Evolutionary conservation across 2,888 invertebrate species (phyloP), one percentile per base, ranked within the genome.

Genomic region (Acleris sparsana): DNA sequence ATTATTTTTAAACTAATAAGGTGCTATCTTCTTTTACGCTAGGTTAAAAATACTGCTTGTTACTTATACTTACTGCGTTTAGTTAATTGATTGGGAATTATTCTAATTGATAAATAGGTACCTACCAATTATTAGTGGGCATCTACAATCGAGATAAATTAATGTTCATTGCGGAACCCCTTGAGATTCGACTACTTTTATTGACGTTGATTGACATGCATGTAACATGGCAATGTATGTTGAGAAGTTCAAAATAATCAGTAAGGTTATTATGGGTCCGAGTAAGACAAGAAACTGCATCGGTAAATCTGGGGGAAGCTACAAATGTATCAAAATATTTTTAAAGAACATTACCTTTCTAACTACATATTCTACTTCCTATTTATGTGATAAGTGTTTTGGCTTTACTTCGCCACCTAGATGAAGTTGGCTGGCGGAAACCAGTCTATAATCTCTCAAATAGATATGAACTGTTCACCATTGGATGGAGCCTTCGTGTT

Each of bases 141-240:
- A 60, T 70, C 67, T 69, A 58, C 63, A 75, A 83, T 84, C 80
- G 79, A 73, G 72, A 75, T 74, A 76, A 81, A 85, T 86, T 80
- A 81, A 77, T 80, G 72, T 83, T 78, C 75, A 83, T 80, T 81
- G 76, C 57, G 44, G 57, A 39, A 16, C 25, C 57, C 39, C 44
- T 33, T 58, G 6, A 63, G 13, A 25, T 58, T 25, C 33, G 39
- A 63, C 52, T 58, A 58, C 48, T 62, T 39, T 63, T 48, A 63
- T 63, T 67, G 53, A 39, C 18, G 20, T 63, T 74, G 69, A 75
- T 75, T 74, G 74, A 73, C 69, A 69, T 62, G 61, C 68, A 74
- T 70, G 61, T 53, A 58, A 62, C 66, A 69, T 63, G 63, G 49
- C 62, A 22, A 43, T 51, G 18, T 18, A 43, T 51, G 18, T 18